Evolutionary conservation across 2,113 vertebrate species (phyloP).

Genomic region (Gavialis gangeticus): DNA sequence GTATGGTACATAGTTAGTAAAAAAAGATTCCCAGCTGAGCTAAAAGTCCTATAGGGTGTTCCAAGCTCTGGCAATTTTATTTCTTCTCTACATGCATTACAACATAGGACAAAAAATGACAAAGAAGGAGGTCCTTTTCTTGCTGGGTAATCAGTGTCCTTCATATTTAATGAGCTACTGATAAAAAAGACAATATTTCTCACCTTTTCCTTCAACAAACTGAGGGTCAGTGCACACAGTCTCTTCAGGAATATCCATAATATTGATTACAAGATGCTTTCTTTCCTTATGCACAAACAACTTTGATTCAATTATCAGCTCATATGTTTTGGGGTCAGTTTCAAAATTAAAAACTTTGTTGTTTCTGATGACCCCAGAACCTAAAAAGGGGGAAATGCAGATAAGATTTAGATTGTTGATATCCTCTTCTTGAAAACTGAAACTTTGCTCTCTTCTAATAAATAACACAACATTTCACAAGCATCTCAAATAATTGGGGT

Average conservation of each 20-base stretch:
- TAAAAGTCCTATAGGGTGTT: too few species aligned
- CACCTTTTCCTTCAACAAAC: slow-evolving; percentile 42
- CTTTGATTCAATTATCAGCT: neutral
- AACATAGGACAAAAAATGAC: too few species aligned
- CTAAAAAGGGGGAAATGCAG: neutral
- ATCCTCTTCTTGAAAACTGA: neutral
- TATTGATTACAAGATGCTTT: slow-evolving; percentile 40
- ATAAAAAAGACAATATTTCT: neutral
- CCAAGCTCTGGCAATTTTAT: too few species aligned
- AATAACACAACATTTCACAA: neutral
- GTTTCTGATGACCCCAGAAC: slow-evolving; percentile 22
- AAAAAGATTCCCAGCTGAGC: too few species aligned
- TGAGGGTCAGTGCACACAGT: neutral
- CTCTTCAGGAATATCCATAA: slow-evolving; percentile 26
- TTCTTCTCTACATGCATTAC: too few species aligned
- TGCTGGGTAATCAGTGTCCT: slow-evolving; percentile 4
- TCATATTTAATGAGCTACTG: slow-evolving; percentile 6
- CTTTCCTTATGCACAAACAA: neutral
- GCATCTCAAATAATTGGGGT: neutral
- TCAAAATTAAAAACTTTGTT: slow-evolving; percentile 56
- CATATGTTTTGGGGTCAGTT: neutral
- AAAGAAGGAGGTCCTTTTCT: neutral
- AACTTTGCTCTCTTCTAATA: neutral
- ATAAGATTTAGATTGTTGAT: neutral
- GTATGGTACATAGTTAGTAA: too few species aligned